These are phyloP conservation scores for Siderastrea radians DNA, from an alignment of 92 coral and sea anemone genomes.

Conservation along the genomic window DNA sequence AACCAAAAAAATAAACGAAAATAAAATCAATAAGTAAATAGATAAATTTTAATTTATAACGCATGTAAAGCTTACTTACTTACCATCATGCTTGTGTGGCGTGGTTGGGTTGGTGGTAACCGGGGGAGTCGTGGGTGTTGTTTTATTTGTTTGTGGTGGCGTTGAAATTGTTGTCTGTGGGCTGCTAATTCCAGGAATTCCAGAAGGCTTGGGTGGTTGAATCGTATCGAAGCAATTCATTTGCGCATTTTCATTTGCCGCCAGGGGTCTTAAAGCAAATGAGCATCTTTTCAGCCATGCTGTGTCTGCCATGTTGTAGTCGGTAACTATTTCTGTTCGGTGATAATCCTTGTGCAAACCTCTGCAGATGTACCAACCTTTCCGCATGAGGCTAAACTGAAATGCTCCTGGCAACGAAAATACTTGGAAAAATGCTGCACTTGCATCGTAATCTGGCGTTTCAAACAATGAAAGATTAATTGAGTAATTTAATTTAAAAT, in stretches of 20 bases:
- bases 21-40: too few species aligned
- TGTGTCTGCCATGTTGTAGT: conserved; percentile 63
- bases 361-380: conserved; percentile 80
- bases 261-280: conserved; percentile 61
- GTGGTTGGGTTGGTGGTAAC: conserved; percentile 24
- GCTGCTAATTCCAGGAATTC: background rate
- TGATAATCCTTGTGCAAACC: conserved; percentile 55
- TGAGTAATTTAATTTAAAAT: background rate
- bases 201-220: conserved; percentile 27
- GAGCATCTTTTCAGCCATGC: conserved; percentile 75
- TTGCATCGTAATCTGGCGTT: conserved; percentile 64
- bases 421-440: conserved; percentile 56
- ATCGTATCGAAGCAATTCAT: conserved; percentile 61
- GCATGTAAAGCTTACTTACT: background rate
- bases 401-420: conserved; percentile 77
- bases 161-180: conserved; percentile 20
- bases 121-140: conserved; percentile 53
- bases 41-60: background rate
- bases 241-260: conserved; percentile 29
- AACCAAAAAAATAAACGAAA: too few species aligned
- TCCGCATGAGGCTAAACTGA: conserved; percentile 69
- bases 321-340: conserved; percentile 63
- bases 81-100: conserved; percentile 28
- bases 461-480: background rate
- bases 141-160: conserved; percentile 20